Evolutionary conservation across 2,888 invertebrate species (phyloP), one percentile per base, ranked within the genome.

Genomic region (Pristionchus exspectatus): DNA sequence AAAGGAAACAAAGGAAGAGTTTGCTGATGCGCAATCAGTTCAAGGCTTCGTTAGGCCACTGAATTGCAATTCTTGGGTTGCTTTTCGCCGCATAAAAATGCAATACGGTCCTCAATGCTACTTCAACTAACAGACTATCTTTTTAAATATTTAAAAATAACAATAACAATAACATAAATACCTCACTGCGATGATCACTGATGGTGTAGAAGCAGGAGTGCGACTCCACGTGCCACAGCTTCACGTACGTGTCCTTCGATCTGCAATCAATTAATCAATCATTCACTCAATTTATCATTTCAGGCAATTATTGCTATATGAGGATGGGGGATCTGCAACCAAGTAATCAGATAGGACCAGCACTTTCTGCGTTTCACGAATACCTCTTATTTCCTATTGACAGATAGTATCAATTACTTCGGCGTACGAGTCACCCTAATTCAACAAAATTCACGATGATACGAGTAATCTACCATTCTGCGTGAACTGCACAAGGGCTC

Each of bases 141-240:
- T n/a, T n/a, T 66, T 66, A 10, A 27, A 66, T 21, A 66, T 1
- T 33, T 27, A 30, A 16, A 33, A 72, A 72, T 33, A 69, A 69
- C 14, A 30, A 56, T 38, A 72, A 72, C 14, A n/a, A 33, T 18
- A 50, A 21, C 24, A 33, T 10, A 30, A 89, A 5, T 33, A 98
- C 98, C 95, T 96, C 96, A 91, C 95, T 95, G 59, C 95, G 93
- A 91, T 96, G 96, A 77, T 98, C 98, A 72, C 97, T 97, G 87
- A 99, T 96, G 5, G 99, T 99, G 95, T 97, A 97, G 95, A 99
- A 99, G 95, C 98, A 99, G 95, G 98, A 97, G 94, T 98, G 97
- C 12, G 98, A 98, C 92, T 97, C 97, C 92, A 99, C 96, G 95
- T 99, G 98, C 99, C 99, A 99, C 95, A 99, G 98, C 95, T 98